Evolutionary conservation across 2,113 vertebrate genomes (phyloP), one percentile per base, ranked within the genome.

Genomic region (Oplegnathus fasciatus): DNA sequence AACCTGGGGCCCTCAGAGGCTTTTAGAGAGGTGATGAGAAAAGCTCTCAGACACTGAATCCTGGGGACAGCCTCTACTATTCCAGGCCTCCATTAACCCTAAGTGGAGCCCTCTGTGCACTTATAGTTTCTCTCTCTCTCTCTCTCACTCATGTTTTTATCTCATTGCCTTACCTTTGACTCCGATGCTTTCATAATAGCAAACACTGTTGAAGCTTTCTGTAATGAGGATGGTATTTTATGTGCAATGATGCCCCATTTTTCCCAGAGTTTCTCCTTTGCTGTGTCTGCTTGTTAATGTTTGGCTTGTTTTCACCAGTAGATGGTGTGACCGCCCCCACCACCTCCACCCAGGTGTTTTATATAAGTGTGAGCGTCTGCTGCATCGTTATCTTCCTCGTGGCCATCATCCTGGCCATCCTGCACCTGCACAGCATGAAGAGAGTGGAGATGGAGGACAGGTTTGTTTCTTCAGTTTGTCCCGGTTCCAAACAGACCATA

Each of bases 391-490:
- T 99, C 92, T 99, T 99, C 93, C 96, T 99, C 20, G 97, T 99
- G 93, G 98, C 98, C 93, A 99, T 99, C 89, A 96, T 99, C 93
- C 90, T 99, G 79, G 98, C 98, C 64, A 97, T 99, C 93, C 94
- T 99, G 85, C 98, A 99, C 94, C 96, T 99, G 87, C 98, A 99
- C 96, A 99, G 98, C 95, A 99, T 99, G 97, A 99, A 99, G 76
- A 97, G 98, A 92, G 97, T 99, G 88, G 98, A 99, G 93, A 91
- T 98, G 94, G 98, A 99, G 92, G 98, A 99, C 96, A 99, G 98
- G 98, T 99, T 62, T 15, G 90, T 60, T 42, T 61, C 26, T 52
- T 32, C 22, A 22, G 2, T 52, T 75, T n/a, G 20, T 50, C 48
- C 22, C 3, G 1, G 17, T 55, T 55, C 6, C 26, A 75, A 9